Base-by-base conservation (phyloP, 1,140 invertebrate species). In the Pararge aegeria region DNA sequence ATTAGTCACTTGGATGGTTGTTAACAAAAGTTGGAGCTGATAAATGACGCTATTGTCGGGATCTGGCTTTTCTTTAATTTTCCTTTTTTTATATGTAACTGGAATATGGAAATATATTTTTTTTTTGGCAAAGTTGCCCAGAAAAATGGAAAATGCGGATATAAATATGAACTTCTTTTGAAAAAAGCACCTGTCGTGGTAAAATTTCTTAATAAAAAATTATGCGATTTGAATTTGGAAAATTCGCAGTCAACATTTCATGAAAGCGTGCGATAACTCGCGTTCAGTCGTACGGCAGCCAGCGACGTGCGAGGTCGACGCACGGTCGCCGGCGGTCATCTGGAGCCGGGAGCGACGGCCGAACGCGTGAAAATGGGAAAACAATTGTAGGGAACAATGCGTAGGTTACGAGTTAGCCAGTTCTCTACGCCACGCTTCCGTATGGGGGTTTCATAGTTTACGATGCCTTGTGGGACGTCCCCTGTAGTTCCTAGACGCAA, bases 361-460 rank as follows among this genome's bases (percentile, higher is more conserved):
- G 64, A 66, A 72, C 73, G 61, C 64, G 66, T 70, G 76, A 84
- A 84, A 81, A 80, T 80, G 78, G 70, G 73, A 79, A 82, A 84
- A 84, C 79, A 80, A 82, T 84, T 73, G 77, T 79, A 70, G 60
- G 48, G 65, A 79, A 81, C 79, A 81, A 82, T 82, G 77, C 77
- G 74, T 73, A 66, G 61, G 65, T 60, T 55, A 61, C 57, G 12
- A 34, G 9, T 34, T 3, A 10, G 24, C 24, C 24, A 2, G 24
- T 24, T 2, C 27, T 27, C 5, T 27, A 12, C 7, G 30, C 30
- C 6, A 52, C 68, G 66, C 70, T 81, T 81, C 78, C 75, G 46
- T 49, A 49, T 15, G 21, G 12, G 20, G 24, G 46, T 15, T 27
- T 29, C 18, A 21, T 5, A 10, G 38, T 56, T 56, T 37, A 56